Percentiles rank a stretch among this genome's conserved stretches.
phyloP scores from a whole-genome alignment of 1,140 invertebrate genomes.

The Drosophila virilis region DNA sequence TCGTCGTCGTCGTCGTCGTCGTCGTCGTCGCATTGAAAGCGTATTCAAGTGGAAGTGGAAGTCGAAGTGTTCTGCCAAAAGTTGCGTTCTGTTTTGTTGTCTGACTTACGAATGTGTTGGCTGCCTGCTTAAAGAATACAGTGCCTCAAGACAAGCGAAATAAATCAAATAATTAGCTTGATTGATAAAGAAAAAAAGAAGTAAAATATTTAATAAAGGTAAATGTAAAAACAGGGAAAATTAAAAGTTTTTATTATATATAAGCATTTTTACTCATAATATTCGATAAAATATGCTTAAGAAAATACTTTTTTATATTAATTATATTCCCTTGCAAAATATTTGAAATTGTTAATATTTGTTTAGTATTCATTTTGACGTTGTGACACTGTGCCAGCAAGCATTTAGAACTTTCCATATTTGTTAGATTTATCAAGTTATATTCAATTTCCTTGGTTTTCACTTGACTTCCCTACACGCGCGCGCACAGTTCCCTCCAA shows the following conservation, averaged over 20 bases:
- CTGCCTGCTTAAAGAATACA: not conserved
- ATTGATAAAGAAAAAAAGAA: not conserved
- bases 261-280: no score
- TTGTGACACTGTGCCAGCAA: slow-evolving; percentile 27
- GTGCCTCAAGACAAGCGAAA: not conserved
- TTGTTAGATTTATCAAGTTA: slow-evolving; percentile 55
- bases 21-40: slow-evolving; percentile 10
- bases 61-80: slow-evolving; percentile 53
- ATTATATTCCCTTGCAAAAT: no score
- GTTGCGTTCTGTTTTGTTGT: slow-evolving; percentile 55
- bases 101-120: slow-evolving; percentile 43
- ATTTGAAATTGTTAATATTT: no score
- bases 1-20: no score
- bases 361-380: not conserved
- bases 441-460: slow-evolving; percentile 63
- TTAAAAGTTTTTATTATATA: no score
- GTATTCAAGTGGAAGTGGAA: slow-evolving; percentile 55
- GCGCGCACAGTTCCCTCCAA: not conserved
- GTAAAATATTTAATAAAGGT: not conserved
- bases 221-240: no score
- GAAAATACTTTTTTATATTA: no score
- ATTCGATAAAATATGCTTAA: no score
- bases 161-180: no score
- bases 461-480: slow-evolving; percentile 39
- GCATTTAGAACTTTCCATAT: slow-evolving; percentile 27